Percentiles rank a stretch among this genome's conserved stretches.
These are phyloP conservation scores for Holacanthus passer DNA, from an alignment of 2,113 vertebrate species.

Conservation along the genomic window DNA sequence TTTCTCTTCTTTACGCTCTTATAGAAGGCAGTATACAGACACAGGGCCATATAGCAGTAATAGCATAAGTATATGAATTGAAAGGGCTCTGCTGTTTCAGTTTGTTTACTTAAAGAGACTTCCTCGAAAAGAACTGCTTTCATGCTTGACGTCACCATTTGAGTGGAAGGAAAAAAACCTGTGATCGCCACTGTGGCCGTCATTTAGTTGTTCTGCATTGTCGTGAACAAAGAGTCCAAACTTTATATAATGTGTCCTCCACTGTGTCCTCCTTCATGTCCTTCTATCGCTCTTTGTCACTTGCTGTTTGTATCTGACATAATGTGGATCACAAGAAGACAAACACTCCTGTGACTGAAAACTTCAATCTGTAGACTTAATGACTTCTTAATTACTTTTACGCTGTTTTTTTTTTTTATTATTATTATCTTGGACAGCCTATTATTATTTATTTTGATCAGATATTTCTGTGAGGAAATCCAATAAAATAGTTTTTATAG, in stretches of 20 bases:
- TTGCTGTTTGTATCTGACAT: neutral
- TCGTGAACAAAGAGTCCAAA: neutral
- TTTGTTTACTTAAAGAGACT: slow-evolving; percentile 2
- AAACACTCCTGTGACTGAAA: neutral
- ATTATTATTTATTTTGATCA: neutral
- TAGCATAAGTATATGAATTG: neutral
- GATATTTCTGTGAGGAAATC: neutral
- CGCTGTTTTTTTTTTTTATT: neutral
- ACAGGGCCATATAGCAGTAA: too few relatives aligned
- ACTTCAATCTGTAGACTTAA: neutral
- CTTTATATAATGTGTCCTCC: neutral
- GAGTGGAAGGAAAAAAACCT: neutral
- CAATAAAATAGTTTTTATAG: neutral
- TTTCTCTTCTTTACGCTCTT: slow-evolving; percentile 1
- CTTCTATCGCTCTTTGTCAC: neutral
- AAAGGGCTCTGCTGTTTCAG: neutral
- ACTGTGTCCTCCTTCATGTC: neutral
- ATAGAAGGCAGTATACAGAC: neutral
- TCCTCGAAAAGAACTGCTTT: slow-evolving; percentile 14
- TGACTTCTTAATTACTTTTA: neutral
- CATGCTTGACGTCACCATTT: slow-evolving; percentile 12
- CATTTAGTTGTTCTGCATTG: neutral
- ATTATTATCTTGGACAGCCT: too few relatives aligned
- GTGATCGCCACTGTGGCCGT: neutral
- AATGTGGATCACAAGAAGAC: neutral